These are phyloP conservation scores for Philaethria dido DNA, from an alignment of 2,888 invertebrate species.

Conservation along the genomic window DNA sequence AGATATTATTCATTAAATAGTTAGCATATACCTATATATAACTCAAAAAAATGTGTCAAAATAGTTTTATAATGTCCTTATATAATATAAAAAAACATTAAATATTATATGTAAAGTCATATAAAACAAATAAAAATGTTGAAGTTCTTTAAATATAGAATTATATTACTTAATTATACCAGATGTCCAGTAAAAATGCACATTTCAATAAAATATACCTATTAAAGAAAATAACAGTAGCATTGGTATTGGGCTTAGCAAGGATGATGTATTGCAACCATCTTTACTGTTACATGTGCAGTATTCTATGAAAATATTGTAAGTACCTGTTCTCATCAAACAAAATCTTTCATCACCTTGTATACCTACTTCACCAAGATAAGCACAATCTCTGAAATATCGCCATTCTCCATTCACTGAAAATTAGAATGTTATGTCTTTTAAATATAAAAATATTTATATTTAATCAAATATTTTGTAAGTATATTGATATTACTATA, in stretches of 20 bases:
- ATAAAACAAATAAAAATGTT: neutral
- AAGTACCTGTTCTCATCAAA: constrained; percentile 94
- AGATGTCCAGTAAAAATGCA: too few relatives aligned
- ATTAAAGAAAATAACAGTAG: constrained; percentile 27
- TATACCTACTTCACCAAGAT: constrained; percentile 95
- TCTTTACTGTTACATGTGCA: constrained; percentile 97
- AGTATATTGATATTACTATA: too few relatives aligned
- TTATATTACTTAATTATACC: neutral
- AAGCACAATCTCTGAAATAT: constrained; percentile 94
- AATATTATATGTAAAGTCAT: too few relatives aligned
- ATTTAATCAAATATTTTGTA: too few relatives aligned
- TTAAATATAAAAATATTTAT: neutral
- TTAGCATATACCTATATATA: too few relatives aligned
- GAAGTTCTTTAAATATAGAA: neutral
- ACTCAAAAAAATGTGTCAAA: too few relatives aligned
- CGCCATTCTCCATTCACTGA: constrained; percentile 94
- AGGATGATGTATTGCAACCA: constrained; percentile 90
- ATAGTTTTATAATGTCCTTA: too few relatives aligned
- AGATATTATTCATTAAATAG: too few relatives aligned
- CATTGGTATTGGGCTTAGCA: constrained; percentile 54
- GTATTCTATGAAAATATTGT: constrained; percentile 96
- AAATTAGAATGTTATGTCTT: constrained; percentile 47
- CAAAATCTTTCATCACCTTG: constrained; percentile 95
- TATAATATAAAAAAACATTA: too few relatives aligned
- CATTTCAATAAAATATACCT: constrained; percentile 23